Percentiles rank a stretch among this genome's conserved stretches.
Evolutionary conservation across 2,888 invertebrate species (phyloP).

Genomic region (Flexamia atlantica): DNA sequence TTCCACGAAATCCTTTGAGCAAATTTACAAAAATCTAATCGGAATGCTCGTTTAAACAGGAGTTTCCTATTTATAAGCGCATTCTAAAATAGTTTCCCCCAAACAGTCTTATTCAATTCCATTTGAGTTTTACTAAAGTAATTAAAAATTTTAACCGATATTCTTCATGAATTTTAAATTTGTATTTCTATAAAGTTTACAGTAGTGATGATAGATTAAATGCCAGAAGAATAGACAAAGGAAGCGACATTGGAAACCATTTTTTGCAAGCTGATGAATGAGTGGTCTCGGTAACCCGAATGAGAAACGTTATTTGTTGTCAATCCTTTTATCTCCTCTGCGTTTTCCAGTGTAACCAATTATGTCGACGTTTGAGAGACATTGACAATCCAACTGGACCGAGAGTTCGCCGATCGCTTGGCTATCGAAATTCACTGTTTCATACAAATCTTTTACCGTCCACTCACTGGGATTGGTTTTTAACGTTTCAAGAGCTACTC

Average conservation of each 20-base stretch:
- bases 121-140: too few species aligned
- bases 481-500: background rate
- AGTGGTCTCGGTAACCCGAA: background rate
- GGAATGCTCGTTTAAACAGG: too few species aligned
- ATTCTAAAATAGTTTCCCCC: too few species aligned
- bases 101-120: too few species aligned
- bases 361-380: constrained; percentile 1
- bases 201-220: too few species aligned
- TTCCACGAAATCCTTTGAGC: too few species aligned
- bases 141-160: too few species aligned
- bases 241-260: background rate
- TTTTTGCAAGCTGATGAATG: background rate
- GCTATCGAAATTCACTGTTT: background rate
- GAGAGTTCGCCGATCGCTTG: background rate
- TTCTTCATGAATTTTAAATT: too few species aligned
- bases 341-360: background rate
- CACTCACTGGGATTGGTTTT: background rate
- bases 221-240: too few species aligned
- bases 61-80: too few species aligned
- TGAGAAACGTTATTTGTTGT: background rate
- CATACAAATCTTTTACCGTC: background rate
- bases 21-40: too few species aligned
- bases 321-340: background rate
- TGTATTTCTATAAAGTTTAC: too few species aligned
- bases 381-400: background rate